Evolutionary conservation across 2,113 vertebrate genomes (phyloP), one percentile per base, ranked within the genome.

Genomic region (Eulemur macaco): DNA sequence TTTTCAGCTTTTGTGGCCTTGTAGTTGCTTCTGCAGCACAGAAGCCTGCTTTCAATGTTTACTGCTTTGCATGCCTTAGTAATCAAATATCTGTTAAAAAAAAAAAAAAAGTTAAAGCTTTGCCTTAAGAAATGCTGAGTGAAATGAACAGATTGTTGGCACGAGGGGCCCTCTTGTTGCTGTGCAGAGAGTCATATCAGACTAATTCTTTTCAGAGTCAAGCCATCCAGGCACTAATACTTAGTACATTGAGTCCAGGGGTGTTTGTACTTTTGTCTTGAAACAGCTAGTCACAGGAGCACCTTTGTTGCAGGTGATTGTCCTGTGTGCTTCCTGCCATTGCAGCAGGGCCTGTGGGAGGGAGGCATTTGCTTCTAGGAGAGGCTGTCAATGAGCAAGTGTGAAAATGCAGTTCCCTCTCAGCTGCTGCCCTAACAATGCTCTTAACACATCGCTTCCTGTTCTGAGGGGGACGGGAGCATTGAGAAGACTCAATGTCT

Each of bases 331-430:
- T 89, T 45, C 15, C 0, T 82, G 73, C 94, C 81, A 89, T 96
- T 93, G 80, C 37, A 50, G 0, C 4, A 9, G 50, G 54, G 25
- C 58, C 71, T 34, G 86, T 50, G 29, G 91, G 91, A 92, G 92
- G 81, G 95, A 98, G 82, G 73, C 15, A 4, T 78, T 39, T 92
- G 80, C 97, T 93, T 73, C 56, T 96, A 95, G 94, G 73, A 68
- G 78, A 97, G 87, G 78, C 93, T 86, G 86, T 90, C 91, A 86
- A 96, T 60, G 91, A 89, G 6, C 58, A 76, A 96, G 82, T 98
- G 95, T 95, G 95, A 97, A 96, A 96, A 56, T 98, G 97, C 89
- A 83, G 98, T 98, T 98, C 97, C 98, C 80, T 92, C 60, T 90
- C 45, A 34, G 60, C 95, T 45, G 50, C 5, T 21, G 12, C 17